Conservation (phyloP, 2,113 vertebrate species). For the Alethe castanea region DNA sequence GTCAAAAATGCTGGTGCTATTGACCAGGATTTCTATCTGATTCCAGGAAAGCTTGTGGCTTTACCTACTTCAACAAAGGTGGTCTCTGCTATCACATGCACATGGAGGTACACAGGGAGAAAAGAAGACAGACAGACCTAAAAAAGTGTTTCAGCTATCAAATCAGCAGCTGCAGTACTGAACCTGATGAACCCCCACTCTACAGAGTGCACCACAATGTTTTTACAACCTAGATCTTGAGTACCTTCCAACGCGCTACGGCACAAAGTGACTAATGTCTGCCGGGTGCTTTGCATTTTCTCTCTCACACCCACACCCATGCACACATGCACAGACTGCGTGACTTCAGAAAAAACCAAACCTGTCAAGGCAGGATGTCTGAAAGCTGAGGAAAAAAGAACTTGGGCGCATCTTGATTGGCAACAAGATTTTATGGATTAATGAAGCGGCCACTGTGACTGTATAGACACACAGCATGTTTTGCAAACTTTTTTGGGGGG, state of each 20-base stretch:
- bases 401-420: not conserved
- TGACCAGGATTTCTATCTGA: not conserved
- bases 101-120: not conserved
- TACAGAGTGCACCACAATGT: not conserved
- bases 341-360: not conserved
- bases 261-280: constrained; percentile 47
- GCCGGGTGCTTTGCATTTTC: not conserved
- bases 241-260: not conserved
- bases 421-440: not conserved
- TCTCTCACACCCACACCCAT: not conserved
- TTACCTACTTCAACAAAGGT: not conserved
- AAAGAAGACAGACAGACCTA: not conserved
- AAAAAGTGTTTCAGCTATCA: not conserved
- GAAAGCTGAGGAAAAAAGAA: not conserved
- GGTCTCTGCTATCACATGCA: not conserved
- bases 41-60: not conserved
- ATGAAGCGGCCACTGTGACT: not conserved
- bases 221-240: not conserved
- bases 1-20: not conserved
- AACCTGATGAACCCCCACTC: not conserved
- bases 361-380: not conserved
- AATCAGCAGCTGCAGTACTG: not conserved
- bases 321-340: not conserved
- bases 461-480: not conserved
- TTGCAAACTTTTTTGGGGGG: not conserved